phyloP scores from a whole-genome alignment of 1,140 invertebrate genomes.

The Euglossa dilemma region DNA sequence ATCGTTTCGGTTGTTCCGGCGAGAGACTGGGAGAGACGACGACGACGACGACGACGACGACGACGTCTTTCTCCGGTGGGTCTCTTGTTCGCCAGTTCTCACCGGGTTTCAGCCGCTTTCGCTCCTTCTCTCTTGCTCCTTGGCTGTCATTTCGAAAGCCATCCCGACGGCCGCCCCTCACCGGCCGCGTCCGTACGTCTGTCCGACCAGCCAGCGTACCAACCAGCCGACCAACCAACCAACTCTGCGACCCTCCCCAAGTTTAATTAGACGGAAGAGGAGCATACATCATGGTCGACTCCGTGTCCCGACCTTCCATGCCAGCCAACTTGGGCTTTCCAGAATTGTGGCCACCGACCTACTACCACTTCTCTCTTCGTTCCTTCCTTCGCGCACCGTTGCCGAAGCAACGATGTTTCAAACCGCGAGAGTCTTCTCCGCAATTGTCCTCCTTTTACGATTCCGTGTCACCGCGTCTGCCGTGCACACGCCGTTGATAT shows the following conservation, averaged over 20 bases:
- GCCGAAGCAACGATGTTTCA: constrained; percentile 33
- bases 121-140: constrained; percentile 42
- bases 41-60: too few species aligned
- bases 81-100: constrained; percentile 47
- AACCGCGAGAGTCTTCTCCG: constrained; percentile 2
- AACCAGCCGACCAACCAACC: constrained; percentile 55
- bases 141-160: constrained; percentile 73
- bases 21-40: constrained; percentile 30
- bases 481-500: too few species aligned
- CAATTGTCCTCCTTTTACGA: not conserved
- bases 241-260: constrained; percentile 68
- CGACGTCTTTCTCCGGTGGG: constrained; percentile 43
- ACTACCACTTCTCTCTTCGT: constrained; percentile 40
- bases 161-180: constrained; percentile 59
- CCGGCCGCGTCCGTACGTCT: constrained; percentile 60
- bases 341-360: constrained; percentile 67
- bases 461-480: not conserved
- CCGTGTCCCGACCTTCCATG: constrained; percentile 67
- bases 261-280: constrained; percentile 77
- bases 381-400: constrained; percentile 30
- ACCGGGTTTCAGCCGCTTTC: constrained; percentile 22
- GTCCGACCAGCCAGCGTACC: constrained; percentile 55
- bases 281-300: constrained; percentile 72
- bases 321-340: constrained; percentile 63
- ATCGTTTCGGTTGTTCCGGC: constrained; percentile 45